Evolutionary conservation across 1,140 invertebrate genomes (phyloP), one percentile per base, ranked within the genome.

Genomic region (Myzus persicae): DNA sequence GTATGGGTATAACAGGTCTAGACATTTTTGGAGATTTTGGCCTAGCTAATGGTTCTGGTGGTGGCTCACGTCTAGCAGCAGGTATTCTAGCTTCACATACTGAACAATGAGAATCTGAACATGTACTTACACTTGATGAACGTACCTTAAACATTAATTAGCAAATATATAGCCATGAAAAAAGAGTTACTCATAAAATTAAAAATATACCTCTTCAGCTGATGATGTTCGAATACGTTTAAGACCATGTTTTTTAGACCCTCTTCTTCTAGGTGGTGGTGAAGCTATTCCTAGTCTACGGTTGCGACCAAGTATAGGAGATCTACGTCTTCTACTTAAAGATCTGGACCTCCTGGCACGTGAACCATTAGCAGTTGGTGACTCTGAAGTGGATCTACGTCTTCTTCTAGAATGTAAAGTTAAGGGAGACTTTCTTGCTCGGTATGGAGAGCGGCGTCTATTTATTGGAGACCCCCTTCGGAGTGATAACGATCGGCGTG

Each of bases 71-170:
- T 94, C 95, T 95, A 91, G 94, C 95, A 84, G 91, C 94, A 94
- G 46, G 93, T 93, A 93, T 94, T 94, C 40, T 94, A 94, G 14
- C 94, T 96, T 94, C 97, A 98, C 7, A 98, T 96, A 0, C 97
- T 97, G 94, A 93, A 84, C 97, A 98, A 0, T 97, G 97, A 95
- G 97, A 97, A 94, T 98, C 97, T 0, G 97, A 97, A 94, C 97
- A 98, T 94, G 97, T 97, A 95, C 97, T 97, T 38, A 96, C 96
- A 1, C 97, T 97, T 92, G 97, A 97, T 2, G 97, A 94, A 90
- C 94, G 91, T n/a, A 54, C 91, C 91, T 93, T 51, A 51, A 84
- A 42, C 31, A 85, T 51, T 31, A 51, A 38, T 51, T 51, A 85
- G 94, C 51, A 36, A 44, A 20, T 46, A 46, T 44, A 87, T 88